These are phyloP conservation scores for Hyles lineata DNA, from an alignment of 2,888 invertebrate species.

Conservation along the genomic window DNA sequence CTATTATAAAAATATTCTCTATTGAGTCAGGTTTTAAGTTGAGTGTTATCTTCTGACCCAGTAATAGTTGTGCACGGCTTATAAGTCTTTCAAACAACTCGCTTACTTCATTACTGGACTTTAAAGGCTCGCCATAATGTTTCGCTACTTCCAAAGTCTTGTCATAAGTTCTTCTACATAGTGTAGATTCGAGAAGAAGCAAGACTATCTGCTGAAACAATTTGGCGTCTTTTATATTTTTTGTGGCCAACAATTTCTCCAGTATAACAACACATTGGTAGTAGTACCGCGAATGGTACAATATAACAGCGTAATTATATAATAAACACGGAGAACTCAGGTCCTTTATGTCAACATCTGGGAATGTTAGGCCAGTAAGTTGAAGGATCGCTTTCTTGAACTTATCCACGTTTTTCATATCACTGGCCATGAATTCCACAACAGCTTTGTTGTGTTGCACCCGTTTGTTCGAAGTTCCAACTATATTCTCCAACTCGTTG, in stretches of 20 bases:
- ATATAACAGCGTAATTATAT: conserved; percentile 92
- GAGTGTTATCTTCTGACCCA: conserved; percentile 63
- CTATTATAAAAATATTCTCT: conserved; percentile 77
- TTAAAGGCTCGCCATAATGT: conserved; percentile 65
- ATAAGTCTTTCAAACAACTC: conserved; percentile 72
- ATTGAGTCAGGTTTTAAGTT: conserved; percentile 71
- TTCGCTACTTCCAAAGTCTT: conserved; percentile 74
- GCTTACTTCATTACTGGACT: conserved; percentile 63
- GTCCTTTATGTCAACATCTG: conserved; percentile 73
- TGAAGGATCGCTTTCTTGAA: conserved; percentile 88
- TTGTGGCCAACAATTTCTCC: conserved; percentile 69
- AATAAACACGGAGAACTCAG: conserved; percentile 77
- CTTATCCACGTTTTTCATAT: conserved; percentile 89
- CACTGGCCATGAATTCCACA: conserved; percentile 91
- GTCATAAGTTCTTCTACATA: conserved; percentile 76
- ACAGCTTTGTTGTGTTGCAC: conserved; percentile 93
- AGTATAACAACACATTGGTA: conserved; percentile 84
- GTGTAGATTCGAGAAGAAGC: conserved; percentile 71
- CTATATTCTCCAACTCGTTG: conserved; percentile 86
- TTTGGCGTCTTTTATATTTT: conserved; percentile 70
- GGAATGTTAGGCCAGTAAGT: conserved; percentile 83
- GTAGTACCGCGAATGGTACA: conserved; percentile 91
- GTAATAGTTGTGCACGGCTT: conserved; percentile 70
- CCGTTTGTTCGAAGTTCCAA: conserved; percentile 88
- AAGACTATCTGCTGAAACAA: conserved; percentile 69